A percentile compares a stretch with the other conserved stretches of the same genome.
These are phyloP conservation scores for Uria lomvia DNA, from an alignment of 2,113 vertebrate genomes.

Conservation along the genomic window DNA sequence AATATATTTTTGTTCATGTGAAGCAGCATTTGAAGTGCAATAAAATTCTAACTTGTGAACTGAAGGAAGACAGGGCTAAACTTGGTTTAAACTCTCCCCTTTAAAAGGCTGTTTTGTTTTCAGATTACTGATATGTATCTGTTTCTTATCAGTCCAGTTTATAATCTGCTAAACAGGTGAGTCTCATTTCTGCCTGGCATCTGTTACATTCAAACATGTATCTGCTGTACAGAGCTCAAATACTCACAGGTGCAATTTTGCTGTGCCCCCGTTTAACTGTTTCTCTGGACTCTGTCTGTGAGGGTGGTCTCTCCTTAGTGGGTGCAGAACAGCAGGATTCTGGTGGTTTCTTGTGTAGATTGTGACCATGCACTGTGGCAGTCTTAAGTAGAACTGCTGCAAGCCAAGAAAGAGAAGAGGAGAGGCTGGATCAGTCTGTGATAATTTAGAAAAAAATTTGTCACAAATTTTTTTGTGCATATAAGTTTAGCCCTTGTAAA, in stretches of 20 bases:
- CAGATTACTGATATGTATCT: background rate
- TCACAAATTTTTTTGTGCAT: background rate
- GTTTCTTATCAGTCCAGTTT: background rate
- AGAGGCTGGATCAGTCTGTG: background rate
- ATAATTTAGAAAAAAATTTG: background rate
- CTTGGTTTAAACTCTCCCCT: background rate
- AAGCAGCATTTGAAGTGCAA: background rate
- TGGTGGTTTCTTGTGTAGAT: background rate
- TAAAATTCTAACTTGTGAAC: background rate
- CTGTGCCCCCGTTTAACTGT: background rate
- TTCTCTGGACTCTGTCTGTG: background rate
- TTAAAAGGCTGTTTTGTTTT: background rate
- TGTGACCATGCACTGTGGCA: background rate
- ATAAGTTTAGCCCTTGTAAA: background rate
- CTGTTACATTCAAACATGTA: background rate
- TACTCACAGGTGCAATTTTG: background rate
- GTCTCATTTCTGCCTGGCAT: background rate
- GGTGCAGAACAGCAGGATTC: background rate
- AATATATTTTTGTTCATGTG: background rate
- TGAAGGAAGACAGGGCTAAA: background rate
- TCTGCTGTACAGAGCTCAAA: background rate
- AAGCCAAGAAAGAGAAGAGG: background rate
- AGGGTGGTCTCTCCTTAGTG: background rate
- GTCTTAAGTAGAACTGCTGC: background rate
- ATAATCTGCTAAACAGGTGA: background rate